Conservation (phyloP, 2,113 vertebrate species). For the Tricholaema leucomelas region DNA sequence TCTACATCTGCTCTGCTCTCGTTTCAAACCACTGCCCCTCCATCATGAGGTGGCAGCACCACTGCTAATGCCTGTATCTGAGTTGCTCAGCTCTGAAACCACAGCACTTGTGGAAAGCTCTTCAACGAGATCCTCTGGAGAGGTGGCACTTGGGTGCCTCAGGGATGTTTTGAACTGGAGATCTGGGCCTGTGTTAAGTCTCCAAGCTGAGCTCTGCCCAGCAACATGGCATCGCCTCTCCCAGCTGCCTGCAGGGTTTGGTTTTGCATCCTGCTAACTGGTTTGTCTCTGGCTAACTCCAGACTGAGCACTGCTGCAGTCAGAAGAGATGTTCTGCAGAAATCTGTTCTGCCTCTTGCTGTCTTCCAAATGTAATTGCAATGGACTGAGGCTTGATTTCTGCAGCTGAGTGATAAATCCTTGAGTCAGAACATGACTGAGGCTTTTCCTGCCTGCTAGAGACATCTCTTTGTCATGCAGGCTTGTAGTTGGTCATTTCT, state of each 20-base stretch:
- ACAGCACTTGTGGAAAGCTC: neutral
- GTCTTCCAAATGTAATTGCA: neutral
- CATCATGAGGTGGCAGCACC: neutral
- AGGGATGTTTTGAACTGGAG: fast-evolving
- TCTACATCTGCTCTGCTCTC: too few relatives aligned
- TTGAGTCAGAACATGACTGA: neutral
- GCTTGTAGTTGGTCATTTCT: neutral
- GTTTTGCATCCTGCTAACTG: neutral
- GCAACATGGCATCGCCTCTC: fast-evolving
- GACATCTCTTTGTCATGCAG: neutral
- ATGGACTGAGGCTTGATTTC: neutral
- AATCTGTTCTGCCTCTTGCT: neutral
- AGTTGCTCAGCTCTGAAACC: neutral
- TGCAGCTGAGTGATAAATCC: neutral
- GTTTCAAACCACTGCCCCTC: too few relatives aligned
- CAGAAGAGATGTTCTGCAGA: neutral
- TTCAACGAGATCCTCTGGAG: neutral
- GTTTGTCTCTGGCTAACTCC: neutral
- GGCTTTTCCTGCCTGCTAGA: neutral
- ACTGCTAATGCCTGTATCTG: fast-evolving
- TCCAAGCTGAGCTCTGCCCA: neutral
- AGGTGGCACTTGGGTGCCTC: neutral
- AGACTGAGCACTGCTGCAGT: neutral
- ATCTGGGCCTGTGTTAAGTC: neutral
- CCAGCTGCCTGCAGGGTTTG: neutral